A percentile compares a stretch with the other conserved stretches of the same genome.
Evolutionary conservation across 2,797 vertebrate genomes (phyloP).

Genomic region (Smutsia temminckii): DNA sequence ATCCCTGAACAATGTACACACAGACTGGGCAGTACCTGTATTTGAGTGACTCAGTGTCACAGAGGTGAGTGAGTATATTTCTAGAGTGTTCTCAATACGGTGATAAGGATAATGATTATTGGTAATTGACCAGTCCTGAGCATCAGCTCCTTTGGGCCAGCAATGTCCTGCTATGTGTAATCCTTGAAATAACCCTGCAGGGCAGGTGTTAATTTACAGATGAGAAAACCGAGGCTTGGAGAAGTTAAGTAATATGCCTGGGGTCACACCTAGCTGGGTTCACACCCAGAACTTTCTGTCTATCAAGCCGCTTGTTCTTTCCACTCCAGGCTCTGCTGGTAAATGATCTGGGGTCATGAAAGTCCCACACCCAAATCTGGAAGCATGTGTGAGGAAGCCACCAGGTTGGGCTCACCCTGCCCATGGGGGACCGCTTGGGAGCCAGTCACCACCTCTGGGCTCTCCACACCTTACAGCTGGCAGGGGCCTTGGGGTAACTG

Average conservation of each 20-base stretch:
- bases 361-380: background rate
- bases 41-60: background rate
- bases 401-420: background rate
- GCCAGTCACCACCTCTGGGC: no score
- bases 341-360: constrained; percentile 53
- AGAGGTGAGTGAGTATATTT: background rate
- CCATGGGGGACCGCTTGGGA: background rate
- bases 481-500: background rate
- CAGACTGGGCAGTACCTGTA: background rate
- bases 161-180: background rate
- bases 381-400: background rate
- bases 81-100: background rate
- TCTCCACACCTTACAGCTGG: background rate
- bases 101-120: background rate
- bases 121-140: background rate
- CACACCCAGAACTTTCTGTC: background rate
- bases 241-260: background rate
- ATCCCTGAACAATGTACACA: background rate
- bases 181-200: background rate
- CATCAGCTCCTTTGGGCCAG: background rate
- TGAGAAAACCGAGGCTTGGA: background rate
- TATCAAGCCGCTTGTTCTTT: constrained; percentile 9
- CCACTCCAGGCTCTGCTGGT: constrained; percentile 14
- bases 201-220: background rate
- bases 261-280: background rate